A percentile compares a stretch with the other conserved stretches of the same genome.
These are phyloP conservation scores for Rhopalosiphum nymphaeae DNA, from an alignment of 2,888 invertebrate species.

Conservation along the genomic window DNA sequence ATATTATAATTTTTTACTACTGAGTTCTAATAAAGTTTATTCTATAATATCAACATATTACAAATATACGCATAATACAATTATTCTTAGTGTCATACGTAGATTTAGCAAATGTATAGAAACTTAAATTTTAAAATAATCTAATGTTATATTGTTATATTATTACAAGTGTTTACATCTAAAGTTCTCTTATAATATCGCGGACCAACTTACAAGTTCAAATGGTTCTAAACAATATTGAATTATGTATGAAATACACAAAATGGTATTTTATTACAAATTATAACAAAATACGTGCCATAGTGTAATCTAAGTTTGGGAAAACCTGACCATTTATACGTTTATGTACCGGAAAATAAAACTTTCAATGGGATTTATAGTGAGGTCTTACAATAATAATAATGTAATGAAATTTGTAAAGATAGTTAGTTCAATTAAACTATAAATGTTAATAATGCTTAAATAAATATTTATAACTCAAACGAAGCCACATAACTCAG, in stretches of 20 bases:
- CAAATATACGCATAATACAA: background rate
- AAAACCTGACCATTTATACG: background rate
- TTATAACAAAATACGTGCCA: background rate
- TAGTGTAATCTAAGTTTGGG: background rate
- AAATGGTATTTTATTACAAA: background rate
- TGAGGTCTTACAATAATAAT: background rate
- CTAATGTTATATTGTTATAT: background rate
- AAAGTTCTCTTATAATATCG: background rate
- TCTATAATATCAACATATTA: background rate
- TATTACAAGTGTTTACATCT: background rate
- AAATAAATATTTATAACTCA: background rate
- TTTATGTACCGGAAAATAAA: background rate
- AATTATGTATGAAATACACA: background rate
- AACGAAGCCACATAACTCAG: background rate
- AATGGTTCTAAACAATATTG: background rate
- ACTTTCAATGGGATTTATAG: background rate
- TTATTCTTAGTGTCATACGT: background rate
- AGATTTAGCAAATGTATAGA: background rate
- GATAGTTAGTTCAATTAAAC: background rate
- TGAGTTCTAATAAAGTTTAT: background rate
- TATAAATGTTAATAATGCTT: background rate
- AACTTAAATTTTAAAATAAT: background rate
- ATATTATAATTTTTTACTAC: background rate
- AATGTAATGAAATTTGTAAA: background rate
- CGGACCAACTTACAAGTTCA: background rate